A percentile compares a stretch with the other conserved stretches of the same genome.
These are phyloP conservation scores for Cephus spinipes DNA, from an alignment of 2,888 invertebrate species.

Conservation along the genomic window DNA sequence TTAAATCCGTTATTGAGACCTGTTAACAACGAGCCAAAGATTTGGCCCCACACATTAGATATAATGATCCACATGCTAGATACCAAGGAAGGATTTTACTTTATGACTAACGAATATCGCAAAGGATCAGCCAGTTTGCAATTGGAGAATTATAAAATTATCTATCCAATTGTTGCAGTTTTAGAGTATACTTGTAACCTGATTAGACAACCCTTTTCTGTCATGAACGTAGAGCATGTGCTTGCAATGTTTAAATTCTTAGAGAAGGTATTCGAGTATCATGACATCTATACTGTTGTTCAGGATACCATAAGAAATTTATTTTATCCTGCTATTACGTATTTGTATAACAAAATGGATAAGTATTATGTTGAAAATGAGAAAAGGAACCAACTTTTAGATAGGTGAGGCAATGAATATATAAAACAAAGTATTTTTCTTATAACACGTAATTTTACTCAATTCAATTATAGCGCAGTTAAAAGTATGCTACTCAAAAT, in stretches of 20 bases:
- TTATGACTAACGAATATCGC: conserved; percentile 48
- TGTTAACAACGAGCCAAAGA: conserved; percentile 41
- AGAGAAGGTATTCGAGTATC: conserved; percentile 49
- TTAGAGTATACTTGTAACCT: conserved; percentile 48
- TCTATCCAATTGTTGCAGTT: conserved; percentile 48
- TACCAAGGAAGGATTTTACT: conserved; percentile 52
- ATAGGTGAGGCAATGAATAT: conserved; percentile 45
- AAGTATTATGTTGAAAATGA: conserved; percentile 61
- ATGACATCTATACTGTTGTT: conserved; percentile 45
- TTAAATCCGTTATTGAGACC: conserved; percentile 47
- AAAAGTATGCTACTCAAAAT: conserved; percentile 55
- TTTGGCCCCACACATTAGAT: conserved; percentile 57
- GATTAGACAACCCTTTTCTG: conserved; percentile 57
- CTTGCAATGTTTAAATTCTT: conserved; percentile 49
- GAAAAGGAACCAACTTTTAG: conserved; percentile 54
- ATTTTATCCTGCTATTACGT: conserved; percentile 54
- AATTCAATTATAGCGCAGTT: conserved; percentile 44
- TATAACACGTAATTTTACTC: neutral
- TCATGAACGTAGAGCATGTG: conserved; percentile 57
- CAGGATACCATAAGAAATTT: conserved; percentile 41
- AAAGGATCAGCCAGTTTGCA: conserved; percentile 37
- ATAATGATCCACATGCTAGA: conserved; percentile 53
- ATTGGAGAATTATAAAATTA: conserved; percentile 22
- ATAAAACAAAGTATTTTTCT: neutral
- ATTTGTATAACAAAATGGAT: conserved; percentile 57